Base-by-base conservation (phyloP, 2,797 vertebrate species). In the Sebastes vulpes region DNA sequence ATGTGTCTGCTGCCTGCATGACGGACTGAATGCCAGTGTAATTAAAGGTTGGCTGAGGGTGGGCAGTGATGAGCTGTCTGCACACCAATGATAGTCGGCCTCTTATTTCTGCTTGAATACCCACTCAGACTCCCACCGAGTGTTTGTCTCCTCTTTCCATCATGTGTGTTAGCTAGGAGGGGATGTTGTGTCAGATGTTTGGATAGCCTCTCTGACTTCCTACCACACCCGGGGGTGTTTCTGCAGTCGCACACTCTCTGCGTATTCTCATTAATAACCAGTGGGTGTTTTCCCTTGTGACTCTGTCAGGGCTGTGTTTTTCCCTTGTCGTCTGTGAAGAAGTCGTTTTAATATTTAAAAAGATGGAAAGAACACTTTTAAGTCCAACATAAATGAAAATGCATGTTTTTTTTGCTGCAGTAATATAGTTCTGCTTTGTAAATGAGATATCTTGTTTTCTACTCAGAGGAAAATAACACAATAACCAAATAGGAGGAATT, bases 1-100 rank as follows among this genome's bases (percentile, higher is more conserved):
- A 74, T 86, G 85, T 79, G 53, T 79, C 73, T 67, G 65, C 81
- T 52, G 73, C 75, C 79, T 59, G 69, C 79, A 56, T 53, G 76
- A 87, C 61, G 11, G 66, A 78, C 64, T 75, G 87, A 82, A 82
- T 86, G 81, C 72, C 84, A 69, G 61, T 42, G 48, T 89, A 81
- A 92, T 95, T 91, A 93, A 86, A 87, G 76, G 77, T 54, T 90
- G 82, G 83, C 67, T 70, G 75, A 88, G 70, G 72, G 76, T 78
- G 76, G 83, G 75, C 73, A 81, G 28, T 75, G 79, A 85, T 77
- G 71, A 84, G 79, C 81, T 82, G 72, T 89, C 85, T 92, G 81
- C 57, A 31, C 74, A 71, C 29, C 73, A 38, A 52, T 75, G 83
- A 86, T 88, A 82, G 77, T 76, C 80, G 64, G 64, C 70, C 70